Base-by-base conservation (phyloP, 2,888 invertebrate genomes). In the Atrina japonica region DNA sequence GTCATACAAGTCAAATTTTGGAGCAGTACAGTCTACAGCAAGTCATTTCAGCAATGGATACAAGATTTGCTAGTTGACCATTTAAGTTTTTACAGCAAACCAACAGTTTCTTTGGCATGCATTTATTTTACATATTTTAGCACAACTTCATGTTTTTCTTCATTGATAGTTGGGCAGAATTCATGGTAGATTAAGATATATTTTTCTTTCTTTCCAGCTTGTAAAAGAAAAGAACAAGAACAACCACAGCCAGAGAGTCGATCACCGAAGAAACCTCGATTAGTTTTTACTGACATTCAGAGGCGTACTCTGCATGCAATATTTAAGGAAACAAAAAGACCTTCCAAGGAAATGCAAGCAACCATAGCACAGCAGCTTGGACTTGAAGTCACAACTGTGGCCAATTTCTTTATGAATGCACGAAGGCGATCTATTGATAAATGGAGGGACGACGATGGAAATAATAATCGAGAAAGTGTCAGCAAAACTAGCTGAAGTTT, bases 341-440 rank as follows among this genome's bases (percentile, higher is more conserved):
- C 99, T 84, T 98, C 97, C 83, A 99, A 99, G 92, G 99, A 99
- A 93, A 99, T 99, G 98, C 99, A 99, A 93, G 97, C 98, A 88
- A 98, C 98, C 87, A 99, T 99, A 92, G 98, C 98, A 30, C 93
- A 98, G 83, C 98, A 99, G 91, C 93, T 99, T 86, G 98, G 98
- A 76, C 93, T 99, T 81, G 98, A 98, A 90, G 97, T 98, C 64
- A 97, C 97, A 65, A 99, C 99, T 14, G 98, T 99, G 70, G 98
- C 99, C 59, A 99, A 99, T 91, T 99, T 99, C 93, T 99, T 99
- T 93, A 99, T 99, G 99, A 99, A 99, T 92, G 99, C 99, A n/a
- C 93, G 99, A 73, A 94, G 99, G 83, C 94, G 99, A 80, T 92
- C 92, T 35, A 90, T 92, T 80, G 99, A 99, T 92, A 99, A 98